phyloP scores from a whole-genome alignment of 2,888 invertebrate genomes.

The Eucera pruinosa region DNA sequence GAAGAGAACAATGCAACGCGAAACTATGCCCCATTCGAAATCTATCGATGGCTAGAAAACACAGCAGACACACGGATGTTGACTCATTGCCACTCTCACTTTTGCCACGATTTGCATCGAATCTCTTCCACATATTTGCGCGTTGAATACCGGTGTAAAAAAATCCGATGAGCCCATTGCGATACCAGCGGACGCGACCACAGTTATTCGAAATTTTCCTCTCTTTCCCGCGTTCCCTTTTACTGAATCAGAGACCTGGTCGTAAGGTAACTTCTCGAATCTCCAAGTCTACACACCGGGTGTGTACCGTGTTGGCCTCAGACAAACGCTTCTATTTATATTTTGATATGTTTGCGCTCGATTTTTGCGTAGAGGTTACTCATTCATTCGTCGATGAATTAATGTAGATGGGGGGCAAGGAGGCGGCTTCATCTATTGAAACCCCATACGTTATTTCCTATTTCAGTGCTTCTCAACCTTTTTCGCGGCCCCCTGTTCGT shows the following conservation, averaged over 20 bases:
- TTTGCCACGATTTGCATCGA: conserved; percentile 57
- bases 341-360: conserved; percentile 43
- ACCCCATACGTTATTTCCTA: too few species aligned
- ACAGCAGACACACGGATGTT: conserved; percentile 55
- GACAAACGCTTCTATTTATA: conserved; percentile 59
- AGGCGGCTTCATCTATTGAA: neutral
- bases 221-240: neutral
- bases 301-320: conserved; percentile 15
- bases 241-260: neutral
- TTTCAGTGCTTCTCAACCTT: too few species aligned
- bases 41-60: conserved; percentile 47
- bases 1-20: neutral
- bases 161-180: neutral
- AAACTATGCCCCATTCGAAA: conserved; percentile 2
- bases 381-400: conserved; percentile 54
- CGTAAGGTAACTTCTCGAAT: conserved; percentile 29
- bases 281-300: too few species aligned
- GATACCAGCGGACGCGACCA: neutral
- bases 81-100: conserved; percentile 62
- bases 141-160: neutral
- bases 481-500: too few species aligned
- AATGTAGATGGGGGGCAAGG: conserved; percentile 3
- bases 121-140: conserved; percentile 44
- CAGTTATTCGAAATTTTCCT: neutral
- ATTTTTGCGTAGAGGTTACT: conserved; percentile 53